Evolutionary conservation across 2,888 invertebrate species (phyloP).

Genomic region (Mellilla xanthometata): DNA sequence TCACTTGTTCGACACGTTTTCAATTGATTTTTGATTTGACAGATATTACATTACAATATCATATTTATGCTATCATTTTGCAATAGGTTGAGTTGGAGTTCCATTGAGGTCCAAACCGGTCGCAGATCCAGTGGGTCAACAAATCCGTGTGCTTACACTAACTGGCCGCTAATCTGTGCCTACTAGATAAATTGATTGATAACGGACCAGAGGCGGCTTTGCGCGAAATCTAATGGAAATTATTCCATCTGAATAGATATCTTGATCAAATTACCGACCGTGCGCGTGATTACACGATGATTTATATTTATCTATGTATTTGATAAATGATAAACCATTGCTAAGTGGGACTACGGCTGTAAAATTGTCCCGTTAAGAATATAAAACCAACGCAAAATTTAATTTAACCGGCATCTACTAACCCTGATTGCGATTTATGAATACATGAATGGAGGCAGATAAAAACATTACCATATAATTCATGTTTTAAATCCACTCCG

Average conservation of each 20-base stretch:
- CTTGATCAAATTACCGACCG: conserved; percentile 51
- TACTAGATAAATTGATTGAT: conserved; percentile 76
- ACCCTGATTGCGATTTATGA: conserved; percentile 15
- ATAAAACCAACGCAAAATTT: conserved; percentile 4
- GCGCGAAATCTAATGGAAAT: conserved; percentile 70
- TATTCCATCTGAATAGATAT: conserved; percentile 57
- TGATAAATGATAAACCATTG: conserved; percentile 34
- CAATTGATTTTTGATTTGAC: conserved; percentile 3
- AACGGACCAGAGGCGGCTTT: conserved; percentile 62
- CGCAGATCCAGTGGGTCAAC: conserved; percentile 57
- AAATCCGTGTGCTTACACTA: conserved; percentile 59
- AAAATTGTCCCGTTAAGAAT: conserved; percentile 10
- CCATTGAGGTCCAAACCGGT: conserved; percentile 63
- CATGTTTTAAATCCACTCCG: conserved; percentile 6
- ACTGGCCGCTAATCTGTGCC: conserved; percentile 28
- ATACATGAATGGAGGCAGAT: conserved; percentile 12
- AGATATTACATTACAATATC: conserved; percentile 8
- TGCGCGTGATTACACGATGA: conserved; percentile 51
- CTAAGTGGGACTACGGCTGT: conserved; percentile 2
- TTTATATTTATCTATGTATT: conserved; percentile 39
- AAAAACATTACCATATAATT: conserved; percentile 3
- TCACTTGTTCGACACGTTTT: neutral
- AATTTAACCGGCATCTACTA: conserved; percentile 3
- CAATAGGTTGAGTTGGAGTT: conserved; percentile 49
- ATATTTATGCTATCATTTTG: conserved; percentile 22